phyloP scores from a whole-genome alignment of 1,140 invertebrate species.

The Potamilus streckersoni region DNA sequence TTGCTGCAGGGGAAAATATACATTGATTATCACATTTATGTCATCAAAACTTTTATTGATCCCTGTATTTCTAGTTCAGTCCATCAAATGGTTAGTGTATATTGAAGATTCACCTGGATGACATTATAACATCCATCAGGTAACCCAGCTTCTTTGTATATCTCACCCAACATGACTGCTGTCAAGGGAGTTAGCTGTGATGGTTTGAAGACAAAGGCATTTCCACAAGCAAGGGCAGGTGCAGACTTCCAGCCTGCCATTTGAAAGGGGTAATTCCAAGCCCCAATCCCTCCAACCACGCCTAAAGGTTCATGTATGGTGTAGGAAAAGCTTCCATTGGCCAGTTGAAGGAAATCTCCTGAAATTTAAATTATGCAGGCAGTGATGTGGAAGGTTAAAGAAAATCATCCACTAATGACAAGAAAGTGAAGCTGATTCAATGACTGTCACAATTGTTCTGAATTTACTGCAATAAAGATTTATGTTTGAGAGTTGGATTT shows the following conservation, averaged over 20 bases:
- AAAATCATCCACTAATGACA: not conserved
- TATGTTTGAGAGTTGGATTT: too few relatives aligned
- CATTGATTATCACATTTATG: too few relatives aligned
- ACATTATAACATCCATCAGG: constrained; percentile 72
- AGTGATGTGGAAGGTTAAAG: not conserved
- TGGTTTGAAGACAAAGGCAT: constrained; percentile 72
- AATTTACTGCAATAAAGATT: not conserved
- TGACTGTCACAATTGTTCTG: not conserved
- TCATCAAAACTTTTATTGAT: too few relatives aligned
- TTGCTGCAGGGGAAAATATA: too few relatives aligned
- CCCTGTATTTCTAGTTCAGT: too few relatives aligned
- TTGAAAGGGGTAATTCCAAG: constrained; percentile 75
- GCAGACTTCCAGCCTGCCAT: constrained; percentile 70
- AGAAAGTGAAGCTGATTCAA: not conserved
- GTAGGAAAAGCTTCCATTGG: constrained; percentile 66
- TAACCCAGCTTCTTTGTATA: constrained; percentile 70
- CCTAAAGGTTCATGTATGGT: constrained; percentile 71
- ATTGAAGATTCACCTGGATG: constrained; percentile 67
- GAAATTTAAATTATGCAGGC: constrained; percentile 5
- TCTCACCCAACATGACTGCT: constrained; percentile 71
- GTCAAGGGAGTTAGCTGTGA: constrained; percentile 72
- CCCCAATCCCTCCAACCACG: constrained; percentile 72
- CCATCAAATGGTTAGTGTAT: too few relatives aligned
- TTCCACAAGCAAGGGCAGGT: constrained; percentile 74
- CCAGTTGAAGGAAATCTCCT: constrained; percentile 65